These are phyloP conservation scores for Gymnopithys bicolor DNA, from an alignment of 2,797 vertebrate species.

Conservation along the genomic window DNA sequence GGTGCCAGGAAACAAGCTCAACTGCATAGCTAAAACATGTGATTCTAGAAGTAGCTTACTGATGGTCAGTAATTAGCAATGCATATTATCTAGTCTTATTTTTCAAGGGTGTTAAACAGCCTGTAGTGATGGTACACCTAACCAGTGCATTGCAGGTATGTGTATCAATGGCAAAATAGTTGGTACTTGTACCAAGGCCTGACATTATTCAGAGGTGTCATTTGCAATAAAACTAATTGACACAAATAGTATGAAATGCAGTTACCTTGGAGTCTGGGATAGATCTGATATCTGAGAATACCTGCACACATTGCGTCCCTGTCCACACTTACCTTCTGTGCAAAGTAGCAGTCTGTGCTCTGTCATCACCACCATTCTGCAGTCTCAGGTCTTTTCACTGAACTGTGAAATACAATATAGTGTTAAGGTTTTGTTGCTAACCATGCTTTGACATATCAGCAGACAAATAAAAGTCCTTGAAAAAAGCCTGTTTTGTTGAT, in stretches of 20 bases:
- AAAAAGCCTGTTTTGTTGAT: not conserved
- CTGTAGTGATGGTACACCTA: not conserved
- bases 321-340: not conserved
- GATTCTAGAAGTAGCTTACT: not conserved
- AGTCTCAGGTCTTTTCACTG: not conserved
- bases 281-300: not conserved
- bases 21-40: not conserved
- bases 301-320: not conserved
- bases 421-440: not conserved
- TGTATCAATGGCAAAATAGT: not conserved
- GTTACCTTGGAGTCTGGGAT: not conserved
- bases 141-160: not conserved
- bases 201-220: not conserved
- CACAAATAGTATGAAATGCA: not conserved
- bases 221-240: not conserved
- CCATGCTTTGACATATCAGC: not conserved
- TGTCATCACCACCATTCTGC: not conserved
- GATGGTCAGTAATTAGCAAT: not conserved
- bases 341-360: not conserved
- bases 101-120: not conserved
- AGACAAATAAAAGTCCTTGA: not conserved
- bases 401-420: not conserved
- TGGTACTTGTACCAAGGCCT: not conserved
- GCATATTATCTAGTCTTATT: not conserved
- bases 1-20: not conserved